Evolutionary conservation across 2,888 invertebrate species (phyloP), one percentile per base, ranked within the genome.

Genomic region (Chaitophorus viminalis): DNA sequence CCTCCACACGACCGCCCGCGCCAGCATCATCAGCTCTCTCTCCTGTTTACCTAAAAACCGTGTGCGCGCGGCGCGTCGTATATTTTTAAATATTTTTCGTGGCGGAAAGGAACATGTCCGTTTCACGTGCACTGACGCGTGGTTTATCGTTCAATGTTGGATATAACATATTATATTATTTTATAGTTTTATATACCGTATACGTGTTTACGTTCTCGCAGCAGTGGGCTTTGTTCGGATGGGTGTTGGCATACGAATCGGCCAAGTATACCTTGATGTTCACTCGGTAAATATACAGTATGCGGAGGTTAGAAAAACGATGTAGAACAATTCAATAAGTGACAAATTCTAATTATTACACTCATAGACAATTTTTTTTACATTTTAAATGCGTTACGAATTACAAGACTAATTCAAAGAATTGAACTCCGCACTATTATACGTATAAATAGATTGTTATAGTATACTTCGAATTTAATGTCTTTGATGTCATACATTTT

Each of bases 1-100:
- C 46, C 46, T 46, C 2, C 11, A 46, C 11, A 46, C 46, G 14
- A 11, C 11, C 46, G 46, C 33, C 54, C 74, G 36, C 74, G 82
- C 74, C n/a, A 52, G 72, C 31, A 52, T 31, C 78, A 46, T 68
- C 82, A 52, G n/a, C 31, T 31, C 9, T 25, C n/a, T 70, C 83
- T 75, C 39, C 83, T 84, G 83, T 84, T 84, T 84, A 84, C 84
- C 84, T 84, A 77, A 84, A 84, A 84, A 84, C 83, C 33, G 76
- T 52, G 76, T 84, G 84, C 25, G 60, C 25, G 21, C 83, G 54
- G 46, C 52, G 70, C 9, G 36, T 36, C 46, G 84, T 60, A 60
- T 60, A 60, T 84, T 84, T 84, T 84, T 84, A 84, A 84, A 84
- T 77, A 84, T 76, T 77, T 84, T 84, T 77, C 84, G 65, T 39